Base-by-base conservation (phyloP, 2,888 invertebrate genomes). In the Alloscopus bannaensis region DNA sequence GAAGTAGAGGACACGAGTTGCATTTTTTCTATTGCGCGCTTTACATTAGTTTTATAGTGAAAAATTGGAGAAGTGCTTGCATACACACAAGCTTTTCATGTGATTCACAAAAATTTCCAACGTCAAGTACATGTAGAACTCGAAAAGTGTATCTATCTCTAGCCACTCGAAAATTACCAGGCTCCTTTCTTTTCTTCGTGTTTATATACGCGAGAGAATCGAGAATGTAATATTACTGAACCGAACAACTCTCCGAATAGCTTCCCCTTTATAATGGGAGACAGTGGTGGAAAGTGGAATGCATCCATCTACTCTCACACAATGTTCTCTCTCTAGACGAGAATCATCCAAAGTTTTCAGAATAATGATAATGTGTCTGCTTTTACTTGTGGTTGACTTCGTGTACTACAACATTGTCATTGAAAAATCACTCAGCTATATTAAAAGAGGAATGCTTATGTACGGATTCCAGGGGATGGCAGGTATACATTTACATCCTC, bases 351-450 rank as follows among this genome's bases (percentile, higher is more conserved):
- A 72, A 73, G 31, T 65, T 73, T 65, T 73, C 22, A n/a, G 42
- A 55, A 55, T 50, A 26, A 73, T 52, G 65, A 65, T 73, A 73
- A 73, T 73, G 57, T 42, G 65, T 59, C 55, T 73, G 73, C 65
- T 66, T 73, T n/a, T 36, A 45, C 29, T 73, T 73, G 73, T 73
- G 73, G 73, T 73, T 73, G 65, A 65, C 73, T 73, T 40, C 31
- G 57, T 57, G 65, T 65, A 66, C 73, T 65, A 65, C 72, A 72
- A 55, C 73, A 73, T 66, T 73, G 73, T 73, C 73, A 73, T 73
- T 73, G 73, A 73, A 73, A 73, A 73, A 73, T 73, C 73, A 73
- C 73, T 73, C 73, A 73, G 73, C 73, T 73, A 73, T 73, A 73
- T 73, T 73, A 73, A 72, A 73, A 57, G 65, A 57, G 55, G 65